phyloP scores from a whole-genome alignment of 2,888 invertebrate genomes.

The Tineola bisselliella region DNA sequence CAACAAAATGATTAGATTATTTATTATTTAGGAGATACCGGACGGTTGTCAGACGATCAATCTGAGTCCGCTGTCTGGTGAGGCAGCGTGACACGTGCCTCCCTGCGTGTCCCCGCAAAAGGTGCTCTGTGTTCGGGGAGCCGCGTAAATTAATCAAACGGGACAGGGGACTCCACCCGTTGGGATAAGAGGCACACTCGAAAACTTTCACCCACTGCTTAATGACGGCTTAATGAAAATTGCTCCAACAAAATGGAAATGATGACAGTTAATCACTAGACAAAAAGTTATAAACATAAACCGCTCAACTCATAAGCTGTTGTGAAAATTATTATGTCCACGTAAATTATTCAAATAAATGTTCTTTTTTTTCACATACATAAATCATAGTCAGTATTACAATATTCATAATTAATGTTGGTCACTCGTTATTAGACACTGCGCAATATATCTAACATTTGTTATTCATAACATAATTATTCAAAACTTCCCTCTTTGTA shows the following conservation, averaged over 20 bases:
- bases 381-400: neutral
- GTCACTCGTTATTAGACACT: neutral
- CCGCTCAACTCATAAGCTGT: slow-evolving; percentile 12
- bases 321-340: neutral
- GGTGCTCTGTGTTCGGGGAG: slow-evolving; percentile 20
- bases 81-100: slow-evolving; percentile 7
- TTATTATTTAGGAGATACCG: slow-evolving; percentile 4
- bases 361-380: neutral
- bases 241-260: slow-evolving; percentile 27
- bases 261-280: slow-evolving; percentile 33
- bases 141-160: slow-evolving; percentile 41
- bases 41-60: slow-evolving; percentile 7
- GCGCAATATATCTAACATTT: too few species aligned
- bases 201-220: slow-evolving; percentile 38
- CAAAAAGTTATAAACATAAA: slow-evolving; percentile 18
- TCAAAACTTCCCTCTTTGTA: neutral
- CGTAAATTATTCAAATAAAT: neutral
- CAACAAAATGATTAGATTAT: neutral
- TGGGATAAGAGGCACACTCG: slow-evolving; percentile 37
- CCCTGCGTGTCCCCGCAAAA: slow-evolving; percentile 14
- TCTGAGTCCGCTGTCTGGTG: slow-evolving; percentile 9
- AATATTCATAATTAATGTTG: neutral
- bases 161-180: slow-evolving; percentile 34
- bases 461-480: neutral
- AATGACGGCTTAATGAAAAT: slow-evolving; percentile 54